A percentile compares a stretch with the other conserved stretches of the same genome.
Conservation (phyloP, 2,113 vertebrate genomes). For the Rhinogobius similis region DNA sequence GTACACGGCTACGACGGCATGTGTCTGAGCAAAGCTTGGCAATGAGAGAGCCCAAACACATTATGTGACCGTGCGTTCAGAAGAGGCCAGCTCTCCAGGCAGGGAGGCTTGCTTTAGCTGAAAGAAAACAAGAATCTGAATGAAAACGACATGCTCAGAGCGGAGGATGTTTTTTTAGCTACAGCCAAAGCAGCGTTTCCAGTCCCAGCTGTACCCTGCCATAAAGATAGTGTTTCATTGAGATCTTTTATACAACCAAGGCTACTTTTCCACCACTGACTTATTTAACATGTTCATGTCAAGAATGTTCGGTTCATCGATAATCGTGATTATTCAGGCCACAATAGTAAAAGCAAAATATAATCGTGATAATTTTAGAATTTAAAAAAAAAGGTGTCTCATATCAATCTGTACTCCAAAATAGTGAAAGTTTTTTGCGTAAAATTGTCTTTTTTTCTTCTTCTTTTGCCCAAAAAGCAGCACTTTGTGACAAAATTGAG, state of each 20-base stretch:
- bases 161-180: constrained; percentile 74
- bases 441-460: too few species aligned
- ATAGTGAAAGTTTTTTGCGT: too few species aligned
- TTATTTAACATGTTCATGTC: constrained; percentile 26
- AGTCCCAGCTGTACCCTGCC: constrained; percentile 61
- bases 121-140: constrained; percentile 76
- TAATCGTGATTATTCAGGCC: too few species aligned
- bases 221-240: constrained; percentile 72
- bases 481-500: too few species aligned
- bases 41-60: constrained; percentile 55
- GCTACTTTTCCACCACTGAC: constrained; percentile 52
- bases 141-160: constrained; percentile 72
- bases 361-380: too few species aligned
- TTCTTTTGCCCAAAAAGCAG: too few species aligned
- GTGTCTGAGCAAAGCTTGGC: constrained; percentile 52
- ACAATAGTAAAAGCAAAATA: too few species aligned
- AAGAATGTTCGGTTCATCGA: too few species aligned
- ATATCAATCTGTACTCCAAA: too few species aligned
- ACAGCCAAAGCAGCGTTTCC: constrained; percentile 68
- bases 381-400: too few species aligned
- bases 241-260: constrained; percentile 52
- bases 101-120: constrained; percentile 68
- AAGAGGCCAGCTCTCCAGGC: constrained; percentile 64
- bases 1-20: constrained; percentile 34
- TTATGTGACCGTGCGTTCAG: constrained; percentile 65